Conservation (phyloP, 2,888 invertebrate species). For the Scaeva pyrastri region DNA sequence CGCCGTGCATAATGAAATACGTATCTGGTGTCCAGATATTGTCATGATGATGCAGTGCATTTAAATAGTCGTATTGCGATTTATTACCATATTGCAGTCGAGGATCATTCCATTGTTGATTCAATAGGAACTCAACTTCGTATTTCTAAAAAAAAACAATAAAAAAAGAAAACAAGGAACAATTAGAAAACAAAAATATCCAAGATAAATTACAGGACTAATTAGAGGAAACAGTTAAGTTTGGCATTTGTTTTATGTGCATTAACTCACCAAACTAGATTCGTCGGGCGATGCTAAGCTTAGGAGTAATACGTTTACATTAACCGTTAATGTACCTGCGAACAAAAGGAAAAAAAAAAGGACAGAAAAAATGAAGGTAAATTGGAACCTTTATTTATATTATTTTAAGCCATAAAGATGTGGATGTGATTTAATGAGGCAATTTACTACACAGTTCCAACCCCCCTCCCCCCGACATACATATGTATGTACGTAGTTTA, state of each 20-base stretch:
- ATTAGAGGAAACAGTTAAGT: no score
- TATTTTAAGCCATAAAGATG: conserved; percentile 58
- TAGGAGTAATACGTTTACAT: conserved; percentile 96
- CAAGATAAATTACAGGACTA: no score
- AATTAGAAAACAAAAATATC: background rate
- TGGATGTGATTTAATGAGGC: conserved; percentile 61
- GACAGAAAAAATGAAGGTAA: conserved; percentile 78
- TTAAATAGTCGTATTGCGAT: conserved; percentile 93
- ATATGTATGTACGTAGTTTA: no score
- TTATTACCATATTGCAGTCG: conserved; percentile 94
- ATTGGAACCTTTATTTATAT: conserved; percentile 52
- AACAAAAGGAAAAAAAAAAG: conserved; percentile 81
- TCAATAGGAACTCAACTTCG: conserved; percentile 96
- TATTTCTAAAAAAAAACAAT: conserved; percentile 89
- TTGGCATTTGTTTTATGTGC: background rate
- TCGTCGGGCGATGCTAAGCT: conserved; percentile 98
- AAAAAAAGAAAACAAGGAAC: no score
- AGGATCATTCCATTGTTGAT: conserved; percentile 97
- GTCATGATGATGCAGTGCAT: conserved; percentile 96
- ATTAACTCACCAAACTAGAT: conserved; percentile 94
- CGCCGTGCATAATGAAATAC: conserved; percentile 98
- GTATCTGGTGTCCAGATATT: conserved; percentile 97
- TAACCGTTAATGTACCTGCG: conserved; percentile 95
- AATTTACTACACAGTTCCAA: conserved; percentile 64
- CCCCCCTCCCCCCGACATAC: no score